phyloP scores from a whole-genome alignment of 2,888 invertebrate species.

The Tetranychus piercei region DNA sequence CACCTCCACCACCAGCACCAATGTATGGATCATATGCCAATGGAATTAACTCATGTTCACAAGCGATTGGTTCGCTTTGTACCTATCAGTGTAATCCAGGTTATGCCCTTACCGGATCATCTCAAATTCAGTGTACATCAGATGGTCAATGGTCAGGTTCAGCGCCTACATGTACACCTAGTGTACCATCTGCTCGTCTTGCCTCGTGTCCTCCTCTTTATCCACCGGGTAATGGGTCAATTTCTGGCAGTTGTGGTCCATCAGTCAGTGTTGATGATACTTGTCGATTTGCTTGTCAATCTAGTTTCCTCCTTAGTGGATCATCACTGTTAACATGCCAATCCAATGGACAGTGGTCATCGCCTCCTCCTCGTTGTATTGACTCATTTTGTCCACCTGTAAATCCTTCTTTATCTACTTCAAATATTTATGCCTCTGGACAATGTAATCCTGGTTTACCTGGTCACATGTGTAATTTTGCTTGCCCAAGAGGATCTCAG shows the following conservation, averaged over 20 bases:
- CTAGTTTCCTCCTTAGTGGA: neutral
- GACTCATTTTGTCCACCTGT: neutral
- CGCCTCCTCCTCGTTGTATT: neutral
- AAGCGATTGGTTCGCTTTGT: neutral
- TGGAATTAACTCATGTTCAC: neutral
- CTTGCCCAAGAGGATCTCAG: neutral
- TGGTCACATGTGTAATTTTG: neutral
- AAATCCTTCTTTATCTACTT: neutral
- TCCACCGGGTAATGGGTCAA: slow-evolving; percentile 1
- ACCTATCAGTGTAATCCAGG: slow-evolving; percentile 2
- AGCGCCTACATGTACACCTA: neutral
- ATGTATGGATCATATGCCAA: neutral
- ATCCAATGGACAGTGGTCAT: neutral
- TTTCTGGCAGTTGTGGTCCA: slow-evolving; percentile 4
- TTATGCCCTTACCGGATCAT: neutral
- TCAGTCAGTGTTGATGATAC: neutral
- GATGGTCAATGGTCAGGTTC: neutral
- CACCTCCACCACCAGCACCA: slow-evolving; percentile 4
- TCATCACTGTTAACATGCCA: neutral
- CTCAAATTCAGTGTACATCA: neutral
- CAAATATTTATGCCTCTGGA: neutral
- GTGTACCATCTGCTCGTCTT: neutral
- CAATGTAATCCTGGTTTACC: slow-evolving; percentile 10
- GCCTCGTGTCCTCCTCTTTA: slow-evolving; percentile 3
- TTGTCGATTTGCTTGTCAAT: slow-evolving; percentile 4